Percentiles rank a stretch among this genome's conserved stretches.
Evolutionary conservation across 2,888 invertebrate species (phyloP).

Genomic region (Aphidoletes aphidimyza): DNA sequence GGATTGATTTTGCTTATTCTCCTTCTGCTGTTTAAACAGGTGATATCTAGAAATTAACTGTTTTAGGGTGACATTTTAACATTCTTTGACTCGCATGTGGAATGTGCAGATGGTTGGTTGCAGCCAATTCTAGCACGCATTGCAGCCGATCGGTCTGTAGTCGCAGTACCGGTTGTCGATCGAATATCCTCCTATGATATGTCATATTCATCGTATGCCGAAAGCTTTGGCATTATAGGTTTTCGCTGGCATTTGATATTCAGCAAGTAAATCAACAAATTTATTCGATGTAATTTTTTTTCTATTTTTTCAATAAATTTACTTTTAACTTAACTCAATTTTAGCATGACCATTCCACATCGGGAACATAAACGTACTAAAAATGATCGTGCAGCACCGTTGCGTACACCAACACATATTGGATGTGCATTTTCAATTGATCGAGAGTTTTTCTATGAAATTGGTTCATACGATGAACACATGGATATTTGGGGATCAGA

Average conservation of each 20-base stretch:
- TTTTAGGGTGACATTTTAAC: constrained; percentile 58
- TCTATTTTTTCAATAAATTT: neutral
- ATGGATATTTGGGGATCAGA: constrained; percentile 99
- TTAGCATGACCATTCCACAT: constrained; percentile 79
- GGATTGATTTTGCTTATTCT: no score
- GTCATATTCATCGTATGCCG: neutral
- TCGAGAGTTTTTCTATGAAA: constrained; percentile 63
- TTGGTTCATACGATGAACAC: constrained; percentile 70
- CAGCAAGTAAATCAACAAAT: neutral
- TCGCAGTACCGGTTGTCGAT: constrained; percentile 64
- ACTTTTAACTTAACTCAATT: no score
- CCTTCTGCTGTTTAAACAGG: no score
- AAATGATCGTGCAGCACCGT: constrained; percentile 85
- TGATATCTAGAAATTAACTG: no score
- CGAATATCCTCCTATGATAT: constrained; percentile 58
- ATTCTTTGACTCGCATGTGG: constrained; percentile 61
- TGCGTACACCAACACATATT: constrained; percentile 94
- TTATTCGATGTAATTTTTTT: neutral
- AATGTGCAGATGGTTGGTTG: constrained; percentile 60
- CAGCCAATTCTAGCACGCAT: constrained; percentile 63
- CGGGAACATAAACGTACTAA: constrained; percentile 89
- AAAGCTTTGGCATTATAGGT: neutral
- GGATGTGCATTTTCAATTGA: constrained; percentile 91
- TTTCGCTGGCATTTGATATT: constrained; percentile 24
- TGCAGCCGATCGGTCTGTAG: constrained; percentile 56